A percentile compares a stretch with the other conserved stretches of the same genome.
phyloP scores from a whole-genome alignment of 2,113 vertebrate genomes.

The Centropus unirufus region DNA sequence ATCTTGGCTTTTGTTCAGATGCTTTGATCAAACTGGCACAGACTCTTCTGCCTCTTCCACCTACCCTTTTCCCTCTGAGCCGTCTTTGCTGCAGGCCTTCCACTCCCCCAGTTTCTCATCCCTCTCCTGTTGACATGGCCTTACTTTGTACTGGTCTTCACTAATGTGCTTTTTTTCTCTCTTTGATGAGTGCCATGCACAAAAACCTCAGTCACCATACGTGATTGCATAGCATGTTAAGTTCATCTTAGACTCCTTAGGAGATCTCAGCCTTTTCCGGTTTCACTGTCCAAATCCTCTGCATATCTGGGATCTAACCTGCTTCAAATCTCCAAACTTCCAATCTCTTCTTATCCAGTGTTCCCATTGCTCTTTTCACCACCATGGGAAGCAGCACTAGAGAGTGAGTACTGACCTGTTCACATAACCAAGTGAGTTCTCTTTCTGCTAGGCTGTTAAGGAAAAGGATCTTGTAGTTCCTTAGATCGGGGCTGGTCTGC shows the following conservation, averaged over 20 bases:
- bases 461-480: neutral
- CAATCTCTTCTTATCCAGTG: neutral
- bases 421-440: neutral
- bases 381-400: neutral
- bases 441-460: neutral
- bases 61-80: neutral
- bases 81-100: neutral
- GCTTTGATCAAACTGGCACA: neutral
- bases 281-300: neutral
- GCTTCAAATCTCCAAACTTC: neutral
- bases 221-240: neutral
- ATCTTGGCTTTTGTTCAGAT: neutral
- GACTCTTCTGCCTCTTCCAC: neutral
- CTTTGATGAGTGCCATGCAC: neutral
- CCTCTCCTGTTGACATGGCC: neutral
- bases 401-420: neutral
- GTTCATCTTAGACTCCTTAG: neutral
- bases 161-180: neutral
- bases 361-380: neutral
- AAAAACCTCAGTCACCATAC: neutral
- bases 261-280: neutral
- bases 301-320: neutral
- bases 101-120: neutral
- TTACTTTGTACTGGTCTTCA: neutral
- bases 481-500: neutral